These are phyloP conservation scores for Syrrhaptes paradoxus DNA, from an alignment of 2,113 vertebrate genomes.

Conservation along the genomic window DNA sequence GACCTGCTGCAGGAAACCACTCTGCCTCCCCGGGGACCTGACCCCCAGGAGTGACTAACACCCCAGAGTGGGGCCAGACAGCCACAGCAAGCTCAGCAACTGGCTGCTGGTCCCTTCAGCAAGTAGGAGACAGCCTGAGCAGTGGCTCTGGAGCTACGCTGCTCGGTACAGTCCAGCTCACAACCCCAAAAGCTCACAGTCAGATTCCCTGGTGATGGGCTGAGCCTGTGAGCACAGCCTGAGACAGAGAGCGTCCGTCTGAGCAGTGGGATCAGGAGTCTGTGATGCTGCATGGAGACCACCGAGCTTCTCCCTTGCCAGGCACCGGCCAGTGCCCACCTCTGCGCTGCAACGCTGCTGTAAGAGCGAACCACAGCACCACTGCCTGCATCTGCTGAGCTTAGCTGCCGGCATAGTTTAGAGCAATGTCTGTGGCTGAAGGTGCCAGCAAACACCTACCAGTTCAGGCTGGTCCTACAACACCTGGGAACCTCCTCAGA, in stretches of 20 bases:
- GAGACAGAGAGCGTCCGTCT: neutral
- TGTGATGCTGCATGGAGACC: neutral
- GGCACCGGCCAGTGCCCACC: neutral
- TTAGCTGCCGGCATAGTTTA: neutral
- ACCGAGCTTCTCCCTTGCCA: neutral
- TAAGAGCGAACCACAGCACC: neutral
- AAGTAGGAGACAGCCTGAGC: neutral
- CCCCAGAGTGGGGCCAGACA: neutral
- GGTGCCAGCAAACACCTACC: neutral
- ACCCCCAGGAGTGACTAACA: neutral
- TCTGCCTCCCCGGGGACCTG: neutral
- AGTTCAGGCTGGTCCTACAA: neutral
- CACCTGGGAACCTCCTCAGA: neutral
- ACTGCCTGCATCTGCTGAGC: neutral
- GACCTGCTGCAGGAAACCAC: neutral
- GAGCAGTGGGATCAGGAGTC: neutral
- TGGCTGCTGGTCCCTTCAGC: neutral
- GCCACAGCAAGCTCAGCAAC: neutral
- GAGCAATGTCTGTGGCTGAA: neutral
- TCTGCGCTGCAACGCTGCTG: neutral
- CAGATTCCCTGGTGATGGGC: neutral
- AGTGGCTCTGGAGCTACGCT: neutral
- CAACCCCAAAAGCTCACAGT: fast-evolving
- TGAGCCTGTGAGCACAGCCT: neutral
- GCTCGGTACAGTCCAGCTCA: neutral